A percentile compares a stretch with the other conserved stretches of the same genome.
Conservation (phyloP, 2,797 vertebrate species). For the Gymnodraco acuticeps region DNA sequence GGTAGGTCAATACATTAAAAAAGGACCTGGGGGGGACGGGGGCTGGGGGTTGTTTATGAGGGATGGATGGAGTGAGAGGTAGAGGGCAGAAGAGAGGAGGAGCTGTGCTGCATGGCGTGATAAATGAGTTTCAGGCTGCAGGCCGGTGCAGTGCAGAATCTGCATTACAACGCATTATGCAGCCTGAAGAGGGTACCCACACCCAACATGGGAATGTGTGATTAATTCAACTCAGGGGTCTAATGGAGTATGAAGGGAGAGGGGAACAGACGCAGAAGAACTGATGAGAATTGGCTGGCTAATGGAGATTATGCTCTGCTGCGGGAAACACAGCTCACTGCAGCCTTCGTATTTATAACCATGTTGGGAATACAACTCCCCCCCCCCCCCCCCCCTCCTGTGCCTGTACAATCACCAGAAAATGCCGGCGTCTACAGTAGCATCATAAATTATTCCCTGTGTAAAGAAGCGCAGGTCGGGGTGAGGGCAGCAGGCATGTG, state of each 20-base stretch:
- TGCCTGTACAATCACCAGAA: conserved; percentile 32
- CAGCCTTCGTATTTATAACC: conserved; percentile 14
- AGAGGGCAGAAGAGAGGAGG: conserved; percentile 24
- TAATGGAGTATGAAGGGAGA: conserved; percentile 42
- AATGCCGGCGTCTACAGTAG: conserved; percentile 12
- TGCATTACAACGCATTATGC: conserved; percentile 51
- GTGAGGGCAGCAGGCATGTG: conserved; percentile 46
- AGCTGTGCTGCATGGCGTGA: conserved; percentile 48
- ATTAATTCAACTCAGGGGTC: conserved; percentile 43
- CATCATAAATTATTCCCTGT: conserved; percentile 58
- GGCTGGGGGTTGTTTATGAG: conserved; percentile 9
- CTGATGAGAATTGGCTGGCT: conserved; percentile 15
- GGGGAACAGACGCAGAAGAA: background rate
- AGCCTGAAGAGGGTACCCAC: conserved; percentile 29
- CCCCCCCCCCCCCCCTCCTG: background rate
- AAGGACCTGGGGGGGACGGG: background rate
- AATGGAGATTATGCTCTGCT: conserved; percentile 21
- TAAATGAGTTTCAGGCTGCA: conserved; percentile 52
- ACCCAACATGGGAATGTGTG: conserved; percentile 16
- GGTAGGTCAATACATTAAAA: conserved; percentile 47
- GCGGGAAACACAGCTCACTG: conserved; percentile 15
- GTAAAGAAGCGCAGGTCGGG: conserved; percentile 52
- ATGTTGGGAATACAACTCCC: conserved; percentile 21
- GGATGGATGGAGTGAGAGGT: conserved; percentile 27
- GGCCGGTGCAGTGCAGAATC: conserved; percentile 24